Evolutionary conservation across 2,888 invertebrate genomes (phyloP).

Genomic region (Synergus japonicus): DNA sequence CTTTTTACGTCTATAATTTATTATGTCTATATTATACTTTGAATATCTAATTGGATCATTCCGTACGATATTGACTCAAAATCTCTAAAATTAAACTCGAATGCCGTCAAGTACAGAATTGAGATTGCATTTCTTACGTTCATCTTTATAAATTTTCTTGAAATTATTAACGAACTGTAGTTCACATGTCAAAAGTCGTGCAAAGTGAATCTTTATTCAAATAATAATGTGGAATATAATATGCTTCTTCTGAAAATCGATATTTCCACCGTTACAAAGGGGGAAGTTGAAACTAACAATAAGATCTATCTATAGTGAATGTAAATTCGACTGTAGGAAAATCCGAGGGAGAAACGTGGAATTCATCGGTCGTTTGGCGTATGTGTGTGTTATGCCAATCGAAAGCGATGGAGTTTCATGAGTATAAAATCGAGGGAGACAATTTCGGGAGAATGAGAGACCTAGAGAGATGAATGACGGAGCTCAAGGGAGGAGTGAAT

Average conservation of each 20-base stretch:
- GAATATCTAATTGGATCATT: neutral
- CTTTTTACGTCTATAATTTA: too few relatives aligned
- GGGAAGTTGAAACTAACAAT: slow-evolving; percentile 2
- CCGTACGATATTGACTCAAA: neutral
- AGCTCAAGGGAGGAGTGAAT: slow-evolving; percentile 48
- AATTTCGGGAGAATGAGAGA: neutral
- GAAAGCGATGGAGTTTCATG: slow-evolving; percentile 1
- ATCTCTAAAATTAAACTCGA: neutral
- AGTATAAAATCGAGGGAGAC: neutral
- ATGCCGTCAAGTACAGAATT: neutral
- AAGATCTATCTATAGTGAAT: neutral
- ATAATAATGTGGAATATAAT: neutral
- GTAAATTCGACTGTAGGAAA: neutral
- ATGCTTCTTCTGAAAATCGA: slow-evolving; percentile 8
- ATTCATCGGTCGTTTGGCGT: neutral
- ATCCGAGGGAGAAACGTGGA: neutral
- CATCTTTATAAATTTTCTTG: neutral
- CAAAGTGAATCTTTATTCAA: neutral
- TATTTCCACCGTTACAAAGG: neutral
- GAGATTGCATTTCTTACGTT: neutral
- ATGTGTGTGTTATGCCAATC: neutral
- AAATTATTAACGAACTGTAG: neutral
- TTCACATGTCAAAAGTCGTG: neutral
- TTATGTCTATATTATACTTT: too few relatives aligned
- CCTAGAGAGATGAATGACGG: slow-evolving; percentile 42